Evolutionary conservation across 2,113 vertebrate species (phyloP).

Genomic region (Arothron firmamentum): DNA sequence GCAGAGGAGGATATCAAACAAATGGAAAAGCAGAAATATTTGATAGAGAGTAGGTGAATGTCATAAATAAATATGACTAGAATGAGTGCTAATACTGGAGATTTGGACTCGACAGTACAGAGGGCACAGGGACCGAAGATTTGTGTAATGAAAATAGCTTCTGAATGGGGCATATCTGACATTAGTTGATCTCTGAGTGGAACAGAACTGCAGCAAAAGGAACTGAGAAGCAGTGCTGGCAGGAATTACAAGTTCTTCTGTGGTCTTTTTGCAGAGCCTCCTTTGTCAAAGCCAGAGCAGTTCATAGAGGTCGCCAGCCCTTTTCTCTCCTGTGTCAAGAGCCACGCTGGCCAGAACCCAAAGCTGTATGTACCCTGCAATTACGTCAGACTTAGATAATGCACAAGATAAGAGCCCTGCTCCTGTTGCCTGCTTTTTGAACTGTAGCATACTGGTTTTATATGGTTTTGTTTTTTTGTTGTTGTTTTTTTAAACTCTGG

Average conservation of each 20-base stretch:
- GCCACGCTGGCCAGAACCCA: conserved; percentile 1
- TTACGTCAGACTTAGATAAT: conserved; percentile 13
- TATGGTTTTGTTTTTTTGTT: too few relatives aligned
- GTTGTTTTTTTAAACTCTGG: too few relatives aligned
- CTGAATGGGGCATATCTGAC: conserved; percentile 39
- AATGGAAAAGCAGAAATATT: conserved; percentile 33
- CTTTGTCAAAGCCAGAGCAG: conserved; percentile 57
- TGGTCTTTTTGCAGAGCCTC: conserved; percentile 48
- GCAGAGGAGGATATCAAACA: conserved; percentile 48
- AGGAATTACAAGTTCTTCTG: conserved; percentile 17
- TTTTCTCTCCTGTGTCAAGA: conserved; percentile 56
- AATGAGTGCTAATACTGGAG: conserved; percentile 32
- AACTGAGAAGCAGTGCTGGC: conserved; percentile 20
- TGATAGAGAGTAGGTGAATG: conserved; percentile 42
- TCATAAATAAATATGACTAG: conserved; percentile 48
- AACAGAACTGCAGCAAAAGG: conserved; percentile 12
- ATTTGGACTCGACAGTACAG: conserved; percentile 22
- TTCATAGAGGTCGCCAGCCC: conserved; percentile 71
- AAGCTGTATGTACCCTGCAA: conserved; percentile 52
- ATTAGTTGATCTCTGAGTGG: conserved; percentile 49
- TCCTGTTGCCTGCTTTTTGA: background rate
- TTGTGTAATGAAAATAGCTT: conserved; percentile 52
- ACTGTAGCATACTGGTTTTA: too few relatives aligned
- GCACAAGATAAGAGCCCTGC: background rate
- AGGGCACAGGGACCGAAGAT: conserved; percentile 34